phyloP scores from a whole-genome alignment of 2,113 vertebrate genomes.

The Climacteris rufus region DNA sequence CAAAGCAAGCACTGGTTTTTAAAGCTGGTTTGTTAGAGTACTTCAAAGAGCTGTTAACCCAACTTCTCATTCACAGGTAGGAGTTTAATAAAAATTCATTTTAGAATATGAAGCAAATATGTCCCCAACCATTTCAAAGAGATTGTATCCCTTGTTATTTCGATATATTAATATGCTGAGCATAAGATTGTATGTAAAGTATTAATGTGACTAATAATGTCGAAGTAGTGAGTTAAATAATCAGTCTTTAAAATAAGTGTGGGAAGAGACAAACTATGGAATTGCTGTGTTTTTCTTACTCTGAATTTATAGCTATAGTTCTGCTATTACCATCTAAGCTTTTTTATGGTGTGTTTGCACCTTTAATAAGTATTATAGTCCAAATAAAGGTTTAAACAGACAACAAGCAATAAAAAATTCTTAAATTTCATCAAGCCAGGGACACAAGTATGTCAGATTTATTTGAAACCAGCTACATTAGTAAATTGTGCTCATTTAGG shows the following conservation, averaged over 20 bases:
- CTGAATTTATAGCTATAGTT: not conserved
- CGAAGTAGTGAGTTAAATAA: not conserved
- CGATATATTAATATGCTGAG: not conserved
- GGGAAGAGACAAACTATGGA: not conserved
- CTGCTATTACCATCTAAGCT: not conserved
- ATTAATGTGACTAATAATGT: not conserved
- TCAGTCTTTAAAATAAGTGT: not conserved
- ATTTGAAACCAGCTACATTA: not conserved
- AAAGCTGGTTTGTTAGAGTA: not conserved
- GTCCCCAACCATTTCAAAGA: not conserved
- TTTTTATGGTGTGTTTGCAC: not conserved
- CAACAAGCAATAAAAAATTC: not conserved
- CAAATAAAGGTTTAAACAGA: not conserved
- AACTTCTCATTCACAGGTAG: not conserved
- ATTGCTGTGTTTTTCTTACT: not conserved
- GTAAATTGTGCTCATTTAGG: not conserved
- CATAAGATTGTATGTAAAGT: not conserved
- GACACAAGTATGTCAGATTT: not conserved
- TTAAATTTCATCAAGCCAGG: not conserved
- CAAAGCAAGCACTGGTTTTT: not conserved
- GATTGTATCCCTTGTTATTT: not conserved
- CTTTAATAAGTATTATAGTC: not conserved
- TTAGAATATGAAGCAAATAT: not conserved
- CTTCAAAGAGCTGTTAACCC: conserved; percentile 10
- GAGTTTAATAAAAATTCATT: conserved; percentile 19